phyloP scores from a whole-genome alignment of 2,888 invertebrate species.

The Yponomeuta malinellus region DNA sequence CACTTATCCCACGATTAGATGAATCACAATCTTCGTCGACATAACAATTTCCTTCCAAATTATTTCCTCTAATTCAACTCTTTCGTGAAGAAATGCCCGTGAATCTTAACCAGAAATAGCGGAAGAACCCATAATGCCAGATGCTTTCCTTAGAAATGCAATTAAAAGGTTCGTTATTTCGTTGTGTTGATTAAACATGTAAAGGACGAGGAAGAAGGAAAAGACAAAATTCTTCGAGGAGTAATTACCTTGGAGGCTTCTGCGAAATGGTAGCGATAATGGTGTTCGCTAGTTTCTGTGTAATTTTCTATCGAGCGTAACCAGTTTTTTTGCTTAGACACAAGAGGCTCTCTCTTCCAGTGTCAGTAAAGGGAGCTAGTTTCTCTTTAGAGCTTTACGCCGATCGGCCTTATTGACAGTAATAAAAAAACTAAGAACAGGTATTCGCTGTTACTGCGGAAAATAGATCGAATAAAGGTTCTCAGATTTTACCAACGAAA shows the following conservation, averaged over 20 bases:
- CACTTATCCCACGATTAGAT: neutral
- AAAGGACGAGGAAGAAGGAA: neutral
- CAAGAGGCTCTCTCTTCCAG: conserved; percentile 39
- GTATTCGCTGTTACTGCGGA: neutral
- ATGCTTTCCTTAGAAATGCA: neutral
- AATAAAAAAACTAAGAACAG: neutral
- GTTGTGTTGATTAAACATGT: neutral
- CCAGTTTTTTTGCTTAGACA: conserved; percentile 42
- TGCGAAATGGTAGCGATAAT: neutral
- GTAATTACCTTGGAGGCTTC: neutral
- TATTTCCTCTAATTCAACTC: neutral
- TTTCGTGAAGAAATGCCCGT: neutral
- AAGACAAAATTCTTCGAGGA: neutral
- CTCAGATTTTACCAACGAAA: conserved; percentile 21
- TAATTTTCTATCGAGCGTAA: conserved; percentile 56
- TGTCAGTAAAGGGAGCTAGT: conserved; percentile 35
- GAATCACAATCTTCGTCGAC: neutral
- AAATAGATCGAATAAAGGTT: neutral
- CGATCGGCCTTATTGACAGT: neutral
- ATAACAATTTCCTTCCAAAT: neutral
- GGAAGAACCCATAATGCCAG: neutral
- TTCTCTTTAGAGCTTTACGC: conserved; percentile 26
- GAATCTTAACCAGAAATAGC: neutral
- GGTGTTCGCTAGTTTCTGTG: neutral
- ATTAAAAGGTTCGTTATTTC: neutral